Percentiles rank a stretch among this genome's conserved stretches.
These are phyloP conservation scores for Drosophila rellima DNA, from an alignment of 2,888 invertebrate species.

Conservation along the genomic window DNA sequence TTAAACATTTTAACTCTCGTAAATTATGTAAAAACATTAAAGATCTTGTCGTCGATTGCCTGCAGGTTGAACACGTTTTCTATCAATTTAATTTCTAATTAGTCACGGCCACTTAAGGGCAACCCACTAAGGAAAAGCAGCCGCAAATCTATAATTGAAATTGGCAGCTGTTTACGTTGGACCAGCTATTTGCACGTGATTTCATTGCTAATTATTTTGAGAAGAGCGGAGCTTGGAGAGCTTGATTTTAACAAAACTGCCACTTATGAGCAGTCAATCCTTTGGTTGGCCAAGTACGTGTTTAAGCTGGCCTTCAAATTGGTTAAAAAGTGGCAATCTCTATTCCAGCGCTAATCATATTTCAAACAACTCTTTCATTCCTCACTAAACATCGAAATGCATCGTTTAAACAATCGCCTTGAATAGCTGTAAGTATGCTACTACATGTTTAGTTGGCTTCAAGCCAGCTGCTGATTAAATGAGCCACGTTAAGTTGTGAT, in stretches of 20 bases:
- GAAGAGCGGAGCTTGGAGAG: background rate
- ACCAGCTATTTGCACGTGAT: conserved; percentile 69
- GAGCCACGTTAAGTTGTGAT: conserved; percentile 50
- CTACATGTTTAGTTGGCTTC: conserved; percentile 18
- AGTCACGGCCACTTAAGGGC: conserved; percentile 69
- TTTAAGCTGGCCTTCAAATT: conserved; percentile 20
- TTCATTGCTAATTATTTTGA: conserved; percentile 71
- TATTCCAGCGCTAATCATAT: conserved; percentile 48
- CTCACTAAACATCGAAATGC: conserved; percentile 28
- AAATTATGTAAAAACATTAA: conserved; percentile 61
- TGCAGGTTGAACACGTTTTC: conserved; percentile 68
- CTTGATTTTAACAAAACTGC: conserved; percentile 33
- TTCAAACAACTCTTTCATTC: conserved; percentile 37
- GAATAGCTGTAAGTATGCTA: conserved; percentile 17
- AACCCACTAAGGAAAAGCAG: conserved; percentile 16
- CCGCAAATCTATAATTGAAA: conserved; percentile 67
- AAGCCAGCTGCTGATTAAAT: conserved; percentile 45
- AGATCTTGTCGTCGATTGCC: conserved; percentile 31
- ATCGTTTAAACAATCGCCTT: conserved; percentile 25
- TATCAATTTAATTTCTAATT: conserved; percentile 77
- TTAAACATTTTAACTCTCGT: conserved; percentile 27
- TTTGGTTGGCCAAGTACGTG: conserved; percentile 20
- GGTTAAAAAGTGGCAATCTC: conserved; percentile 22
- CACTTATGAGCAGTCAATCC: conserved; percentile 26
- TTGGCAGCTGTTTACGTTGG: conserved; percentile 69